These are phyloP conservation scores for Hydriomena furcata DNA, from an alignment of 2,888 invertebrate species.

Conservation along the genomic window DNA sequence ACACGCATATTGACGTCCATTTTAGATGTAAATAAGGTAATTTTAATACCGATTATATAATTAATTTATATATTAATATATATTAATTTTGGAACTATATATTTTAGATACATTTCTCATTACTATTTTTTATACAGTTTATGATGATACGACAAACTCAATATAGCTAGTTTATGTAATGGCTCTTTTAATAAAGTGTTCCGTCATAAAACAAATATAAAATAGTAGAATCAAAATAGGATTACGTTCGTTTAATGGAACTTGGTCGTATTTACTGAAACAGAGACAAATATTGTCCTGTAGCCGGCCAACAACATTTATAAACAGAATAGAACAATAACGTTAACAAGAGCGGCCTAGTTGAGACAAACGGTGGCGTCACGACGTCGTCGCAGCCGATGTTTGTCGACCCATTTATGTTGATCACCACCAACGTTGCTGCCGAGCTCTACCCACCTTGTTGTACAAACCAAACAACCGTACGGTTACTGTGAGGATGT, in stretches of 20 bases:
- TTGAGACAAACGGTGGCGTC: constrained; percentile 69
- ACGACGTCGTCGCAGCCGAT: constrained; percentile 55
- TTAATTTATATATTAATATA: too few species aligned
- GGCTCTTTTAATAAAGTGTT: too few species aligned
- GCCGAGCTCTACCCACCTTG: constrained; percentile 21
- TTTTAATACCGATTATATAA: too few species aligned
- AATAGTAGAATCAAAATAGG: background rate
- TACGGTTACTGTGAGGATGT: constrained; percentile 9
- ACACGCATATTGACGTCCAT: too few species aligned
- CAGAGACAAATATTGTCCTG: constrained; percentile 32
- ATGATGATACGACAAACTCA: too few species aligned
- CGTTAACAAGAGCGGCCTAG: constrained; percentile 76
- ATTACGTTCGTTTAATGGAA: constrained; percentile 2
- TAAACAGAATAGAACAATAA: constrained; percentile 67
- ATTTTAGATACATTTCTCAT: too few species aligned
- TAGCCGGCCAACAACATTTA: constrained; percentile 40
- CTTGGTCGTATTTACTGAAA: constrained; percentile 21
- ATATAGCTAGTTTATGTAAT: too few species aligned
- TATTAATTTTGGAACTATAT: too few species aligned
- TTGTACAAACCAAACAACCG: constrained; percentile 21
- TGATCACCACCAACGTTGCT: constrained; percentile 51
- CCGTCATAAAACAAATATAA: too few species aligned
- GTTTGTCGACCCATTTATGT: constrained; percentile 68
- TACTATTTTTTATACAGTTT: too few species aligned
- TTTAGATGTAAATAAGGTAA: too few species aligned